Conservation (phyloP, 2,113 vertebrate genomes). For the Anoura caudifer region DNA sequence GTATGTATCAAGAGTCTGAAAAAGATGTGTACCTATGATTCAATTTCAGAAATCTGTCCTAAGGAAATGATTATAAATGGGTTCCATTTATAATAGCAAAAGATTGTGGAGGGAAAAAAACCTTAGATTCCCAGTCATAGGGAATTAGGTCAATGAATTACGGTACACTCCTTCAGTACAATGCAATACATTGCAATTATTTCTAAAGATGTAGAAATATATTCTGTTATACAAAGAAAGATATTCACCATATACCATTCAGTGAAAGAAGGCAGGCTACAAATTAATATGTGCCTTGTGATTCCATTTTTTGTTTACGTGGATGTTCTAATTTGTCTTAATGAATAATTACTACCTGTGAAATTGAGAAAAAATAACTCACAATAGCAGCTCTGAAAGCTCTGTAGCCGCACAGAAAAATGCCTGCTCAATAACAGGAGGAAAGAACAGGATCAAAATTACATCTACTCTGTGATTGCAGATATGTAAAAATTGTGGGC, state of each 20-base stretch:
- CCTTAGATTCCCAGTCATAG: not conserved
- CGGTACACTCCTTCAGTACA: not conserved
- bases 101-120: not conserved
- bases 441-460: not conserved
- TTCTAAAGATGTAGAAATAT: slow-evolving; percentile 3
- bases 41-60: slow-evolving; percentile 4
- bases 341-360: slow-evolving; percentile 62
- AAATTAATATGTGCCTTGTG: slow-evolving; percentile 5
- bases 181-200: not conserved
- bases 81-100: slow-evolving; percentile 16
- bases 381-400: not conserved
- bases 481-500: slow-evolving; percentile 39
- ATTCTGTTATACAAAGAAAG: not conserved
- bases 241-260: not conserved
- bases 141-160: slow-evolving; percentile 3
- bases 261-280: not conserved
- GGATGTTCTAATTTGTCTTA: slow-evolving; percentile 56
- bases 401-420: not conserved
- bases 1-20: not conserved
- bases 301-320: slow-evolving; percentile 51
- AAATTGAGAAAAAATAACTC: slow-evolving; percentile 40
- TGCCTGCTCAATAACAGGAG: not conserved
- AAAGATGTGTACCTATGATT: not conserved
- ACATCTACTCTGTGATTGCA: not conserved
- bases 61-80: slow-evolving; percentile 22